phyloP scores from a whole-genome alignment of 2,113 vertebrate species.

The Coptodon rendalli region DNA sequence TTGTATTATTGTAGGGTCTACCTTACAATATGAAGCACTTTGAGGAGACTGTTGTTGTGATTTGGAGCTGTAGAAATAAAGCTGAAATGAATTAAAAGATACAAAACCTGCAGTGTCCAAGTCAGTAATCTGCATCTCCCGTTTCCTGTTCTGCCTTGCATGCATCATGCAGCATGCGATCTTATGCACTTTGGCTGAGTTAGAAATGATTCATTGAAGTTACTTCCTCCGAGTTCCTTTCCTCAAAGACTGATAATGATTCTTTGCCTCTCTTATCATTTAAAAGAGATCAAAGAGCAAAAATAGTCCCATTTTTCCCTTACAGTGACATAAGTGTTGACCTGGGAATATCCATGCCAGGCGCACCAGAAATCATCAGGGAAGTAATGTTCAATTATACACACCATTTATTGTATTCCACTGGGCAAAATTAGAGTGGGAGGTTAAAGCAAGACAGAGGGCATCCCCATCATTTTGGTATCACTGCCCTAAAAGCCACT shows the following conservation, averaged over 20 bases:
- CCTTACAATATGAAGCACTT: not conserved
- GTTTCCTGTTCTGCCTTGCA: not conserved
- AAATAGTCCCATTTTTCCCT: conserved; percentile 54
- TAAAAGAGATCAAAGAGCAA: conserved; percentile 67
- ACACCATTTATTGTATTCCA: conserved; percentile 82
- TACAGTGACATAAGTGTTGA: conserved; percentile 62
- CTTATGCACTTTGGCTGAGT: not conserved
- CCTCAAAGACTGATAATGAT: conserved; percentile 44
- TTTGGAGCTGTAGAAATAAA: not conserved
- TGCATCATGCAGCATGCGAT: not conserved
- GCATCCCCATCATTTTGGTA: conserved; percentile 91
- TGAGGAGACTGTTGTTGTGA: not conserved
- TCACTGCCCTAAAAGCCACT: conserved; percentile 88
- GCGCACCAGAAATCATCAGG: conserved; percentile 73
- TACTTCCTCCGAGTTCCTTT: conserved; percentile 12
- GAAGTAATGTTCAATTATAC: conserved; percentile 85
- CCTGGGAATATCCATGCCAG: conserved; percentile 47
- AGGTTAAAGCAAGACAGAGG: conserved; percentile 80
- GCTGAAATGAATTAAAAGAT: not conserved
- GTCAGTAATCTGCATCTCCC: not conserved
- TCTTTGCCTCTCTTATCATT: conserved; percentile 63
- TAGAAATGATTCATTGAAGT: conserved; percentile 20
- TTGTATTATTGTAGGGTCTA: not conserved
- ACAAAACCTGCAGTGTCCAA: not conserved
- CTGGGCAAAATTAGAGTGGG: conserved; percentile 78